phyloP scores from a whole-genome alignment of 1,140 invertebrate genomes.

The Tenebrio molitor region DNA sequence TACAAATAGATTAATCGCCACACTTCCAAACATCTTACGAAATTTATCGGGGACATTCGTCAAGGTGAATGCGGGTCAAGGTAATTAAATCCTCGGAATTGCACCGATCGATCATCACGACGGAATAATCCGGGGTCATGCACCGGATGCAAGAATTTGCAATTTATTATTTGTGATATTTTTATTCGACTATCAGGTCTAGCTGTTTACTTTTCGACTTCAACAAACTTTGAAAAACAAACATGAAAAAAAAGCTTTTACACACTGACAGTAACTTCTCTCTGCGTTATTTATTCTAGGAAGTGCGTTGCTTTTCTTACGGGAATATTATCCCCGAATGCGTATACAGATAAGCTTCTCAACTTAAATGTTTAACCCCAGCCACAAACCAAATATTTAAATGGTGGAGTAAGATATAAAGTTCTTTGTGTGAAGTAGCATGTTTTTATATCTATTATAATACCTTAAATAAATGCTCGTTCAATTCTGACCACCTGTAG shows the following conservation, averaged over 20 bases:
- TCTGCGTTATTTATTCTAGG: neutral
- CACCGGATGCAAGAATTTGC: too few species aligned
- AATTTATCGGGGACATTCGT: slow-evolving; percentile 10
- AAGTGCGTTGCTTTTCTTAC: neutral
- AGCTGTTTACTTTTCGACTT: too few species aligned
- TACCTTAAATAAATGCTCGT: slow-evolving; percentile 10
- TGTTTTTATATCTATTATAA: slow-evolving; percentile 21
- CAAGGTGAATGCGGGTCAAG: slow-evolving; percentile 9
- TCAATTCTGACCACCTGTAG: neutral
- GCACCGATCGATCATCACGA: too few species aligned
- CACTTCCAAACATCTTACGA: neutral
- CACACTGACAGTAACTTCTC: neutral
- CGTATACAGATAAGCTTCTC: slow-evolving; percentile 10
- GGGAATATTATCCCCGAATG: neutral
- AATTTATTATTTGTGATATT: too few species aligned
- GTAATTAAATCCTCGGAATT: too few species aligned
- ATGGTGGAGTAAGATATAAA: slow-evolving; percentile 21
- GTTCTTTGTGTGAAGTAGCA: slow-evolving; percentile 19
- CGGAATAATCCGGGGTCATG: too few species aligned
- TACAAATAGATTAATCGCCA: slow-evolving; percentile 21
- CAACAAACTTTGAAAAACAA: too few species aligned
- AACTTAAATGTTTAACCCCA: slow-evolving; percentile 11
- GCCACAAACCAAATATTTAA: slow-evolving; percentile 26
- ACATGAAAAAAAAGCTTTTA: too few species aligned
- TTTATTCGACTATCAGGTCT: too few species aligned